A percentile compares a stretch with the other conserved stretches of the same genome.
phyloP scores from a whole-genome alignment of 2,797 vertebrate species.

The Podarcis lilfordi region DNA sequence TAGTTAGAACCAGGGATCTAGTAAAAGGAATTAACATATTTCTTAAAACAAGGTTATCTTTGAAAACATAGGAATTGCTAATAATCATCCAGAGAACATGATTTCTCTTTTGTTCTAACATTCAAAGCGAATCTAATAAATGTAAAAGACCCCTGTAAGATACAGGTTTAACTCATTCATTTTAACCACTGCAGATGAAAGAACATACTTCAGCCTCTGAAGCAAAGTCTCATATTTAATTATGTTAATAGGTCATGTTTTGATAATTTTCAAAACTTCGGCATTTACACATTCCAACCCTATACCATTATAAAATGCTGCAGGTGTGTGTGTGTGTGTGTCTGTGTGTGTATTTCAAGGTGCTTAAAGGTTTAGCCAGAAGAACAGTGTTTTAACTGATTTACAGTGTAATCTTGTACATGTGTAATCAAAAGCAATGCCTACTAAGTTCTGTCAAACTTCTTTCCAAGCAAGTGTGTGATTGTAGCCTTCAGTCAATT shows the following conservation, averaged over 20 bases:
- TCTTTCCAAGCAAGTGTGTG: background rate
- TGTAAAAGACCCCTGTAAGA: no score
- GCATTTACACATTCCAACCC: background rate
- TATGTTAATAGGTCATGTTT: background rate
- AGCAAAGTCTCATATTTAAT: background rate
- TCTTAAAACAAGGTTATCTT: background rate
- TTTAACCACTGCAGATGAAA: background rate
- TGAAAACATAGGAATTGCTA: background rate
- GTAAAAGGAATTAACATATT: background rate
- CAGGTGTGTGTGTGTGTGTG: no score
- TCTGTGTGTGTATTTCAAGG: background rate
- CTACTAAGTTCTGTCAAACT: background rate
- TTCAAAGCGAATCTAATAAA: background rate
- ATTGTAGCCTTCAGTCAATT: background rate
- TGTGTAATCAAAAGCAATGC: background rate
- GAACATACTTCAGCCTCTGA: background rate
- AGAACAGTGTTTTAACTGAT: background rate
- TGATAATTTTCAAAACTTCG: background rate
- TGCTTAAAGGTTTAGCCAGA: background rate
- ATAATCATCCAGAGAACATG: background rate
- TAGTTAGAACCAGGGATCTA: background rate
- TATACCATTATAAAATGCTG: accelerated
- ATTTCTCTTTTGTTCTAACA: background rate
- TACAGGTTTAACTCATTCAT: no score
- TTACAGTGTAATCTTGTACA: background rate